Evolutionary conservation across 1,140 invertebrate species (phyloP).

Genomic region (Tyrophagus putrescentiae): DNA sequence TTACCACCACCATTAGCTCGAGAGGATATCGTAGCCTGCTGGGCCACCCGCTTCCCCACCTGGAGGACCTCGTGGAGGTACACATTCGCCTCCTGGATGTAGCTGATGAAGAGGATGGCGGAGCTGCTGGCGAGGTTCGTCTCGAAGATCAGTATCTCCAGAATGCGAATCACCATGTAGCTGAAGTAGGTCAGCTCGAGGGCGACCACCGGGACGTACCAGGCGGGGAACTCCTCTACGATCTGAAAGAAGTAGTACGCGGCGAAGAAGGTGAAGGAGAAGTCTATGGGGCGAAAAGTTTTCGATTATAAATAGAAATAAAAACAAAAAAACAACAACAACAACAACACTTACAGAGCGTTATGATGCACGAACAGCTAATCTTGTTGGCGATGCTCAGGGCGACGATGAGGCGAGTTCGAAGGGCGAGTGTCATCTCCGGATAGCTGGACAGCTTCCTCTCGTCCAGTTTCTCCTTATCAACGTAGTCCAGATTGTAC

Average conservation of each 20-base stretch:
- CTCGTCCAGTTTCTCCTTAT: background rate
- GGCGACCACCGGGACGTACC: background rate
- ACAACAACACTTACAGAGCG: background rate
- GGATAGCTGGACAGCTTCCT: background rate
- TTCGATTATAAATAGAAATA: background rate
- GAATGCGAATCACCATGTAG: conserved; percentile 3
- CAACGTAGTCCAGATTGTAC: background rate
- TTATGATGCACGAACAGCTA: background rate
- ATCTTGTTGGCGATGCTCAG: background rate
- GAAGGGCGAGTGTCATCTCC: background rate
- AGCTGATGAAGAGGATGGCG: background rate
- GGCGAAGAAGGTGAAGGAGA: background rate
- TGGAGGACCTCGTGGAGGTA: background rate
- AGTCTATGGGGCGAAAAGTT: background rate
- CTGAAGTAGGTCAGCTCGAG: background rate
- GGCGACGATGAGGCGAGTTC: background rate
- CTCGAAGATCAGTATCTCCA: background rate
- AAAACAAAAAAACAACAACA: no score
- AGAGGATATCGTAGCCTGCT: no score
- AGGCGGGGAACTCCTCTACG: background rate
- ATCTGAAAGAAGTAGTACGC: background rate
- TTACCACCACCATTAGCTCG: no score
- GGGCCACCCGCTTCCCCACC: background rate
- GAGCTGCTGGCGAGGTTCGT: background rate
- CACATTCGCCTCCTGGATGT: background rate